Evolutionary conservation across 2,797 vertebrate genomes (phyloP).

Genomic region (Uromys caudimaculatus): DNA sequence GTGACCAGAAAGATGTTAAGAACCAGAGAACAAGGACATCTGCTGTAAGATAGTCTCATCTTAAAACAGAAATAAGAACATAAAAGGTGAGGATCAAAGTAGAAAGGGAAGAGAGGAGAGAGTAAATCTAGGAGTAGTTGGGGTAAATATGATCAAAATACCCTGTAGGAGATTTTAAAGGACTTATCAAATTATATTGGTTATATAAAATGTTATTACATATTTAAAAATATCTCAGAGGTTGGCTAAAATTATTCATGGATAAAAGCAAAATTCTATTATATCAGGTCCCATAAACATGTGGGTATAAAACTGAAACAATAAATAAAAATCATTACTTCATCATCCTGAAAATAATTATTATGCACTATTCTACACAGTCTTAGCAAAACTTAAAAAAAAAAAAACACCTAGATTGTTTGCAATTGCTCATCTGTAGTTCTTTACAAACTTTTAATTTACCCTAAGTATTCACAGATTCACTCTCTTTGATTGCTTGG

Average conservation of each 20-base stretch:
- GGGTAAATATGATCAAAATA: background rate
- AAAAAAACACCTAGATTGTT: background rate
- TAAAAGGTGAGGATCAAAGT: background rate
- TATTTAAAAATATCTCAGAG: background rate
- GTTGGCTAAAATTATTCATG: background rate
- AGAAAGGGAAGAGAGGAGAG: background rate
- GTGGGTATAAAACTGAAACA: background rate
- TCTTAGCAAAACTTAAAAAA: background rate
- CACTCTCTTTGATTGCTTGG: background rate
- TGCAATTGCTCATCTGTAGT: fast-evolving
- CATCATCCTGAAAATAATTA: background rate
- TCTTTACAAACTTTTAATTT: no score
- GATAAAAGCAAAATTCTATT: background rate
- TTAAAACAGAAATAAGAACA: background rate
- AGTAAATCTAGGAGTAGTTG: background rate
- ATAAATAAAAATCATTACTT: background rate
- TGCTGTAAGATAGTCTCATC: background rate
- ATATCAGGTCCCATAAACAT: background rate
- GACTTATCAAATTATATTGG: background rate
- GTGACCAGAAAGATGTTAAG: no score
- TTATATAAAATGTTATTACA: background rate
- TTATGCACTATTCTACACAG: background rate
- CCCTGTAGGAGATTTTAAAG: background rate
- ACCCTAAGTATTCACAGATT: no score
- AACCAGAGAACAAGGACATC: background rate